A percentile compares a stretch with the other conserved stretches of the same genome.
These are phyloP conservation scores for Megaptera novaeangliae DNA, from an alignment of 2,113 vertebrate species.

Conservation along the genomic window DNA sequence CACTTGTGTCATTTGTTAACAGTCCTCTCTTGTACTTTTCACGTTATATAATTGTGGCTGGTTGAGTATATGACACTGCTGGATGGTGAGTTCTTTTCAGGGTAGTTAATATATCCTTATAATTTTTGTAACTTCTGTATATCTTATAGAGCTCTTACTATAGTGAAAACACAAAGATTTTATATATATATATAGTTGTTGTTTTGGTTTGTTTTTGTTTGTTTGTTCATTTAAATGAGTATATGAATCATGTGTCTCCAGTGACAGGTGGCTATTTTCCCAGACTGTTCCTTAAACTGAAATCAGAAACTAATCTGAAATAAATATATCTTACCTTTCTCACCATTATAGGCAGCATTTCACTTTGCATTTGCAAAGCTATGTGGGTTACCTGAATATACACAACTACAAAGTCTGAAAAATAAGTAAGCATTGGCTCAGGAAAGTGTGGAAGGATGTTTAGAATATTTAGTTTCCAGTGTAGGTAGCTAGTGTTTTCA, in stretches of 20 bases:
- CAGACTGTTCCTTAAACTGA: neutral
- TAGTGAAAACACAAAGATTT: neutral
- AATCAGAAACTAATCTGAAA: slow-evolving; percentile 18
- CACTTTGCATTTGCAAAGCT: neutral
- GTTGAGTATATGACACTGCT: neutral
- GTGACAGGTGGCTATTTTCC: neutral
- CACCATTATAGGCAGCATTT: neutral
- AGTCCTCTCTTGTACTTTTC: neutral
- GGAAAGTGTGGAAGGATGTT: neutral
- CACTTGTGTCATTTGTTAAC: neutral
- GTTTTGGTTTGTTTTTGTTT: too few species aligned
- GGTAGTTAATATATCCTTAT: neutral
- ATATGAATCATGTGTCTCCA: neutral
- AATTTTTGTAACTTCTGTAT: neutral
- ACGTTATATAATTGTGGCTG: neutral
- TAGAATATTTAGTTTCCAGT: neutral
- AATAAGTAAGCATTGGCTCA: neutral
- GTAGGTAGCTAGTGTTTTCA: neutral
- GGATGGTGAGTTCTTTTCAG: neutral
- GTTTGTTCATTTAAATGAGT: neutral
- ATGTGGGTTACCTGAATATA: neutral
- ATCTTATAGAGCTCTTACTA: neutral
- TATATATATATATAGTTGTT: neutral
- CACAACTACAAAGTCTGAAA: neutral
- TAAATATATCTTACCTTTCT: neutral